phyloP scores from a whole-genome alignment of 2,797 vertebrate species.

The Platalea minor region DNA sequence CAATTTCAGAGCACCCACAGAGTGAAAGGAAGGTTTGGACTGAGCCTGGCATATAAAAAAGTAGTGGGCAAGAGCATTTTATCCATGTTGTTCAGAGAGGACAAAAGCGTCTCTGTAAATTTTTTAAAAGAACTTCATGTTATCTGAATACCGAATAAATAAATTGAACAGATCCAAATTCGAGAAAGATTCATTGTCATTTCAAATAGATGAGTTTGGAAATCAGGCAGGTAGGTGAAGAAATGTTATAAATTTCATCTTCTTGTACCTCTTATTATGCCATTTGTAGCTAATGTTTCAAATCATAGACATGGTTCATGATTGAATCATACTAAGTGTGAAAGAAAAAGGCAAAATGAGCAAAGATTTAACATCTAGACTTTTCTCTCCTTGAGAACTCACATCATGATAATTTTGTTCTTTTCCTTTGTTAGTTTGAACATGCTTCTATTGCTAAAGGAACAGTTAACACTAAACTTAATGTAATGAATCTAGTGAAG shows the following conservation, averaged over 20 bases:
- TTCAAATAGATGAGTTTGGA: background rate
- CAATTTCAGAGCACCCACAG: background rate
- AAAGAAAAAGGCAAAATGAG: background rate
- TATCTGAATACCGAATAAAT: background rate
- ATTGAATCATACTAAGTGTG: background rate
- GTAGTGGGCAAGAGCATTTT: background rate
- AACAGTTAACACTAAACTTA: background rate
- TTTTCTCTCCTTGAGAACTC: background rate
- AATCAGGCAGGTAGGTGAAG: background rate
- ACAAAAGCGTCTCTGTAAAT: background rate
- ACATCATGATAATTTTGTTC: background rate
- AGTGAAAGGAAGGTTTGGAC: background rate
- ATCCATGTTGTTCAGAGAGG: fast-evolving
- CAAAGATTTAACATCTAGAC: background rate
- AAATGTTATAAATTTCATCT: background rate
- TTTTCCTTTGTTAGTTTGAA: background rate
- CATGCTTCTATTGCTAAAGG: background rate
- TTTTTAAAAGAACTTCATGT: background rate
- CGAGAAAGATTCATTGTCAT: background rate
- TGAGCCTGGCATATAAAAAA: background rate
- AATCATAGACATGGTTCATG: background rate
- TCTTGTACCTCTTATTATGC: background rate
- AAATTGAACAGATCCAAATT: background rate
- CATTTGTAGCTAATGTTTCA: background rate
- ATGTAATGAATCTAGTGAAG: background rate